These are phyloP conservation scores for Drosophila nebulosa DNA, from an alignment of 1,140 invertebrate species.

Conservation along the genomic window DNA sequence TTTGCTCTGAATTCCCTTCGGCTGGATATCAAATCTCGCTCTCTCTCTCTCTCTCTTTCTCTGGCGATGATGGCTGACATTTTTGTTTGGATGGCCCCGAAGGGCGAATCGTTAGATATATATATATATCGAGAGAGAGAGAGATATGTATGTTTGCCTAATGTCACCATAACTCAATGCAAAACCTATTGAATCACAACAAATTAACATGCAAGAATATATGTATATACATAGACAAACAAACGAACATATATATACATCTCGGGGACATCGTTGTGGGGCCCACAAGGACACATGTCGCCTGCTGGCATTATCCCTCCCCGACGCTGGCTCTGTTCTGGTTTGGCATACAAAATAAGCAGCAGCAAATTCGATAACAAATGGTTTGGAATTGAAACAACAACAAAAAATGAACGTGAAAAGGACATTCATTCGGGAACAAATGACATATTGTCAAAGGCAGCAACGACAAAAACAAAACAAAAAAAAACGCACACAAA, in stretches of 20 bases:
- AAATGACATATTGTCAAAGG: constrained; percentile 75
- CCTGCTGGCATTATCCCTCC: constrained; percentile 26
- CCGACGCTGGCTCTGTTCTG: constrained; percentile 24
- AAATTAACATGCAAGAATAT: constrained; percentile 73
- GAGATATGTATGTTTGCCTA: constrained; percentile 38
- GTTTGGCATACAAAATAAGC: constrained; percentile 69
- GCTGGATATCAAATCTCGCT: neutral
- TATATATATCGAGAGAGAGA: neutral
- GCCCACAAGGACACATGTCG: constrained; percentile 50
- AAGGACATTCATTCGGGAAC: constrained; percentile 63
- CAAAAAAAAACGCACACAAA: neutral
- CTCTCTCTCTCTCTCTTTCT: neutral
- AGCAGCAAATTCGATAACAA: constrained; percentile 76
- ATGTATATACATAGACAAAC: constrained; percentile 28
- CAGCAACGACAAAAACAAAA: constrained; percentile 18
- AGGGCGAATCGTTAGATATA: constrained; percentile 25
- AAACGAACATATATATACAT: constrained; percentile 32
- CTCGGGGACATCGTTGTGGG: constrained; percentile 11
- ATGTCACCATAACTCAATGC: constrained; percentile 71
- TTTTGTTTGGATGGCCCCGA: constrained; percentile 2
- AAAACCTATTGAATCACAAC: constrained; percentile 75
- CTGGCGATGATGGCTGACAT: neutral
- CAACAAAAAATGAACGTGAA: constrained; percentile 38
- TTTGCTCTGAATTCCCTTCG: neutral
- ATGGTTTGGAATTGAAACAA: constrained; percentile 72